Evolutionary conservation across 2,797 vertebrate species (phyloP).

Genomic region (Enteromius anoplus): DNA sequence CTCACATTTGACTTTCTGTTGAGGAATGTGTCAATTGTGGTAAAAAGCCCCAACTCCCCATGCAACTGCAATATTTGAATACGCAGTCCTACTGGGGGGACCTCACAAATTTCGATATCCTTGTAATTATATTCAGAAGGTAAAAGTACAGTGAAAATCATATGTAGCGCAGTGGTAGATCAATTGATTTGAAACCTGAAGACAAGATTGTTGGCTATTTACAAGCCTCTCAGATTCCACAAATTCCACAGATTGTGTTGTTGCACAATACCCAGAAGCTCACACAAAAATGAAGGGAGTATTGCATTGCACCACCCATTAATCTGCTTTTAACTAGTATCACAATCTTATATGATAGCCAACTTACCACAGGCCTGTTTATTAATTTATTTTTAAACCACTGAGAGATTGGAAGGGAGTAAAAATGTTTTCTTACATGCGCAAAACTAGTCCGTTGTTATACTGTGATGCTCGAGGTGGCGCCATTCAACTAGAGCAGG

Average conservation of each 20-base stretch:
- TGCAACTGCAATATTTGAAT: background rate
- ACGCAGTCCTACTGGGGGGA: background rate
- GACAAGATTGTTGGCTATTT: background rate
- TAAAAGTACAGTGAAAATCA: background rate
- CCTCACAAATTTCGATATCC: background rate
- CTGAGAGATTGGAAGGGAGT: background rate
- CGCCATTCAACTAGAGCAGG: background rate
- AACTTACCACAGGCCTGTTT: background rate
- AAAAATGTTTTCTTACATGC: background rate
- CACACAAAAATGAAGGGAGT: background rate
- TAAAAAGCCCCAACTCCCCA: background rate
- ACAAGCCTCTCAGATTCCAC: slow-evolving; percentile 16
- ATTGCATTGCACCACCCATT: background rate
- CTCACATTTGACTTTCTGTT: too few relatives aligned
- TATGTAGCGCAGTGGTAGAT: background rate
- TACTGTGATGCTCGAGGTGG: background rate
- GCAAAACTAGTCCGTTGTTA: background rate
- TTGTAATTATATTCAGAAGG: background rate
- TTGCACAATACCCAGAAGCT: slow-evolving; percentile 1
- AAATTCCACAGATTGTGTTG: slow-evolving; percentile 16
- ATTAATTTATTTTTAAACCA: background rate
- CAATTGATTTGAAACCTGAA: background rate
- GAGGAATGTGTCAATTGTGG: too few relatives aligned
- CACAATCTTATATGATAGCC: background rate
- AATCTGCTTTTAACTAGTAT: background rate